phyloP scores from a whole-genome alignment of 2,113 vertebrate genomes.

The Saguinus imperator region DNA sequence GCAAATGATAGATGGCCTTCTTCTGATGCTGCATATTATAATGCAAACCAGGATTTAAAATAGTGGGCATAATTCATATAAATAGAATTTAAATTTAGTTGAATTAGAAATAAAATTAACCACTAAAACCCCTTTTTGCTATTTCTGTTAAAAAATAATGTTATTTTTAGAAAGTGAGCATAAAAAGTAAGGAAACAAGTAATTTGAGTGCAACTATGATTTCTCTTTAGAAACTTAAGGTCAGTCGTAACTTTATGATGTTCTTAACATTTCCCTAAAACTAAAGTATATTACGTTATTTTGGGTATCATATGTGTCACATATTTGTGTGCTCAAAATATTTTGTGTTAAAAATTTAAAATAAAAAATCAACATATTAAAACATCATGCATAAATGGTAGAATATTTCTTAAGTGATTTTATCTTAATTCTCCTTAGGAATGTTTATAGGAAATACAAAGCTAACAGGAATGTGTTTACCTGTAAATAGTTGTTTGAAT shows the following conservation, averaged over 20 bases:
- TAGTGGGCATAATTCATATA: neutral
- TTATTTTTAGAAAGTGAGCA: neutral
- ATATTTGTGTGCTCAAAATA: neutral
- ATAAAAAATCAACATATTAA: neutral
- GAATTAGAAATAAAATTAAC: neutral
- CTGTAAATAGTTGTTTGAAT: neutral
- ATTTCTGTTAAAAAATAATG: neutral
- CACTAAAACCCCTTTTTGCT: neutral
- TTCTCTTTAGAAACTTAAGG: neutral
- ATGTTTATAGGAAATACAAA: neutral
- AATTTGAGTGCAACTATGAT: neutral
- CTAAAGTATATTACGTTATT: neutral
- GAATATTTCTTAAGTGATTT: neutral
- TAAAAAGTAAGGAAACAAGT: neutral
- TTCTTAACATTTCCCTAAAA: neutral
- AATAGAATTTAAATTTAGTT: neutral
- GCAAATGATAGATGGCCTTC: neutral
- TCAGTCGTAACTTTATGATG: neutral
- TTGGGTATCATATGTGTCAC: neutral
- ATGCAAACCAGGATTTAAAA: neutral
- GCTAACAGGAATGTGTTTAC: neutral
- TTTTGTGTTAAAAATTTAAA: neutral
- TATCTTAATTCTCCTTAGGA: neutral
- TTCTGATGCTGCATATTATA: neutral
- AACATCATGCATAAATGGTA: neutral